Conservation (phyloP, 2,797 vertebrate species). For the Merluccius polli region DNA sequence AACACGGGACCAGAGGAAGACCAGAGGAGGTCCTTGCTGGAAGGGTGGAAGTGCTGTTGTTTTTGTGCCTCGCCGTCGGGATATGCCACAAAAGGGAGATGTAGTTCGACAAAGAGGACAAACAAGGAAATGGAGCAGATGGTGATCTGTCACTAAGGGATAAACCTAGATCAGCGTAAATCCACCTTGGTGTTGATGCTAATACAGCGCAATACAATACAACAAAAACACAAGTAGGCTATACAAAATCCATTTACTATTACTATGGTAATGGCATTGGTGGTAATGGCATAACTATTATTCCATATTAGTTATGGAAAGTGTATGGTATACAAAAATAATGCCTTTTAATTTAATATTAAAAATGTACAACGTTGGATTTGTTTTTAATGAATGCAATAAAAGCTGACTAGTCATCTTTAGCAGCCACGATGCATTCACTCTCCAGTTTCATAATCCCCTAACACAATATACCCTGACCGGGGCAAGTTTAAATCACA, state of each 20-base stretch:
- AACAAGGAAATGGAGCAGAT: background rate
- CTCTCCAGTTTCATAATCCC: constrained; percentile 19
- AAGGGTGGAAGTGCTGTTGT: constrained; percentile 8
- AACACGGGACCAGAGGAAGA: constrained; percentile 41
- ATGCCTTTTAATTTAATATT: background rate
- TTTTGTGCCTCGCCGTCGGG: background rate
- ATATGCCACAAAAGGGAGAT: background rate
- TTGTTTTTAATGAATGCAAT: background rate
- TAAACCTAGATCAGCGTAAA: background rate
- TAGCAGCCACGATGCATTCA: background rate
- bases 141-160: background rate
- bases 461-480: background rate
- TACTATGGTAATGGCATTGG: background rate
- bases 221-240: background rate
- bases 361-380: background rate
- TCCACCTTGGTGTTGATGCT: background rate
- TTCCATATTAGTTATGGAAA: background rate
- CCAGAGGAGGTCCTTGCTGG: constrained; percentile 25
- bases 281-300: background rate
- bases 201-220: background rate
- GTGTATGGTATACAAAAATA: background rate
- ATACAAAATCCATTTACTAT: background rate
- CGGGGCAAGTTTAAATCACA: constrained; percentile 36
- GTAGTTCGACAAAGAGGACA: background rate
- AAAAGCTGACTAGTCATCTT: background rate